Conservation (phyloP, 2,888 invertebrate genomes). For the Baronia brevicornis region DNA sequence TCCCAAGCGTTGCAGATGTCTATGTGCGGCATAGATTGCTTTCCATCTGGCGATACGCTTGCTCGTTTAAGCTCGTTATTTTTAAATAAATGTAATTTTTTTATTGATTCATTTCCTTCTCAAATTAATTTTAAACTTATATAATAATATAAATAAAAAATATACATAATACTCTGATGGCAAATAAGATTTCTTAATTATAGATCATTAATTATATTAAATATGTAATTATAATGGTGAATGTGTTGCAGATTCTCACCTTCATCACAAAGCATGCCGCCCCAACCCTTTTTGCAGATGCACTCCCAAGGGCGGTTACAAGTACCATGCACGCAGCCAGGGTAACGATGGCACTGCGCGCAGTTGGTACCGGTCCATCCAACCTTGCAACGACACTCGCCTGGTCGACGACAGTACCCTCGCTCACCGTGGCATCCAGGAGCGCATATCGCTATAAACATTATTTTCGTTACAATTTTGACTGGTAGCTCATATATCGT, state of each 20-base stretch:
- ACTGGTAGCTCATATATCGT: no score
- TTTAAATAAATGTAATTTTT: no score
- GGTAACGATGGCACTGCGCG: conserved; percentile 87
- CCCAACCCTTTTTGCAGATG: conserved; percentile 90
- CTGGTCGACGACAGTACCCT: conserved; percentile 85
- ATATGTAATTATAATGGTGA: background rate
- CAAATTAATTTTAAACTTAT: no score
- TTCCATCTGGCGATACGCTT: no score
- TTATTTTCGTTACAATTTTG: background rate
- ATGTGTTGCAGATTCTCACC: conserved; percentile 63
- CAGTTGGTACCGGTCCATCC: conserved; percentile 92
- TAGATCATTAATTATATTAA: background rate
- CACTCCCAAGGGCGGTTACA: conserved; percentile 94
- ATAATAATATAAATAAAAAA: background rate
- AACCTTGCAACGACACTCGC: conserved; percentile 83
- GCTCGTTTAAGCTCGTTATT: no score
- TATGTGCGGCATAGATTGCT: no score
- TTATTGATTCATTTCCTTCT: no score
- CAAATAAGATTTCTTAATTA: no score
- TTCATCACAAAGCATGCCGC: conserved; percentile 94
- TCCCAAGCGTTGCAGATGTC: no score
- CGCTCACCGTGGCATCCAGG: conserved; percentile 87
- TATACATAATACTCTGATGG: no score
- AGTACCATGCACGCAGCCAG: conserved; percentile 90
- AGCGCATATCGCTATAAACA: conserved; percentile 84